Evolutionary conservation across 2,113 vertebrate genomes (phyloP).

Genomic region (Labrus mixtus): DNA sequence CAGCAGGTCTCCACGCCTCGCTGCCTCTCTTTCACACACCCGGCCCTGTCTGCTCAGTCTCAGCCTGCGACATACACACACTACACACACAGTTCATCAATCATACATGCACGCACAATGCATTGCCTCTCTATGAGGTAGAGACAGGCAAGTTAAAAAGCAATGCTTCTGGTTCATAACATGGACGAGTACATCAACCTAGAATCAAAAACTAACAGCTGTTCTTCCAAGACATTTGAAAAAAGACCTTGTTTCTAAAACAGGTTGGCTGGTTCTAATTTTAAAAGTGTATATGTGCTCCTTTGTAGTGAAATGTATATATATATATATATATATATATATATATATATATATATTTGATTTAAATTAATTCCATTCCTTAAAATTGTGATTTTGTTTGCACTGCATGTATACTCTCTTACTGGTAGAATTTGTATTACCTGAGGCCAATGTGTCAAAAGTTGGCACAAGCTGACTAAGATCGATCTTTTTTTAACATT

Average conservation of each 20-base stretch:
- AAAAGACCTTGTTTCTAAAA: neutral
- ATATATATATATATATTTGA: too few relatives aligned
- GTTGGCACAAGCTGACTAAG: neutral
- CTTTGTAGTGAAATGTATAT: too few relatives aligned
- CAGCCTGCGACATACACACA: constrained; percentile 62
- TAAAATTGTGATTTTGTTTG: too few relatives aligned
- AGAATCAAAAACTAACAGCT: neutral
- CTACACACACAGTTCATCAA: constrained; percentile 76
- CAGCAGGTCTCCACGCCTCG: constrained; percentile 80
- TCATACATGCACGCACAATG: constrained; percentile 72
- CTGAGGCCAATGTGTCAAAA: neutral
- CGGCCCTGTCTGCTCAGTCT: constrained; percentile 80
- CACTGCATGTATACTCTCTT: too few relatives aligned
- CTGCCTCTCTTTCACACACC: constrained; percentile 84
- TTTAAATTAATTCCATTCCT: too few relatives aligned
- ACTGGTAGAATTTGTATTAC: too few relatives aligned
- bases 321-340: too few relatives aligned
- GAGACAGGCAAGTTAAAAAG: constrained; percentile 42
- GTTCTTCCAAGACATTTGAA: too few relatives aligned
- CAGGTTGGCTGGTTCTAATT: neutral
- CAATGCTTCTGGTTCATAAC: constrained; percentile 43
- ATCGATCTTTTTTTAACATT: neutral
- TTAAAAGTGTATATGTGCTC: neutral
- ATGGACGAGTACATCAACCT: neutral
- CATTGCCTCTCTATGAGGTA: constrained; percentile 54